phyloP scores from a whole-genome alignment of 2,797 vertebrate species.

The Antennarius maculatus region DNA sequence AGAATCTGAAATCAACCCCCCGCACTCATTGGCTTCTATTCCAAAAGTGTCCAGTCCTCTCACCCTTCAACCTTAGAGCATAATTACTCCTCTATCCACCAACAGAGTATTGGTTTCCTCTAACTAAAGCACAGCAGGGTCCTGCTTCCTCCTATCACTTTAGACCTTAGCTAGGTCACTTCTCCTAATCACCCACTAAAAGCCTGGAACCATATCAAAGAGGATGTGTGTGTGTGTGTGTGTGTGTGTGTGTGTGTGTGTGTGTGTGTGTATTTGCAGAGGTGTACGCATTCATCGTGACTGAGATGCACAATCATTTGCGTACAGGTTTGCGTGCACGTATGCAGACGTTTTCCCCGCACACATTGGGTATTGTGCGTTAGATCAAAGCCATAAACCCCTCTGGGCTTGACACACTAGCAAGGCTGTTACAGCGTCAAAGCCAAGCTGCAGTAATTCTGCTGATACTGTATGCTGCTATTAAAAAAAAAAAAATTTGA shows the following conservation, averaged over 20 bases:
- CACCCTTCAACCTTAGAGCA: conserved; percentile 65
- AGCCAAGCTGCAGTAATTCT: conserved; percentile 70
- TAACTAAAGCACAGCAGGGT: conserved; percentile 77
- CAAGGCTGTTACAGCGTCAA: conserved; percentile 68
- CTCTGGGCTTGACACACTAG: conserved; percentile 75
- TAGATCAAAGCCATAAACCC: conserved; percentile 81
- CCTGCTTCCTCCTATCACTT: conserved; percentile 76
- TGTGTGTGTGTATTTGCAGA: background rate
- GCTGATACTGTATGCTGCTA: conserved; percentile 78
- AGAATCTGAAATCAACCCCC: conserved; percentile 60
- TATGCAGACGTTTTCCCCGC: conserved; percentile 17
- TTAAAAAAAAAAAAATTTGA: conserved; percentile 62
- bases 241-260: background rate
- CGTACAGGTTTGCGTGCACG: conserved; percentile 28
- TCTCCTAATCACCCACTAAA: conserved; percentile 79
- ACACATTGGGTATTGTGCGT: conserved; percentile 74
- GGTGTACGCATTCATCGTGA: conserved; percentile 32
- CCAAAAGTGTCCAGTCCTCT: conserved; percentile 43
- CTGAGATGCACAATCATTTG: conserved; percentile 49
- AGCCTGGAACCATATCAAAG: conserved; percentile 79
- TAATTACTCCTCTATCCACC: conserved; percentile 81
- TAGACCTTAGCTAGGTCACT: conserved; percentile 70
- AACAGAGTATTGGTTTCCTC: conserved; percentile 73
- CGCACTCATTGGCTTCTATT: conserved; percentile 41
- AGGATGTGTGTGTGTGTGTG: conserved; percentile 31